Evolutionary conservation across 2,888 invertebrate species (phyloP), one percentile per base, ranked within the genome.

Genomic region (Morpho achilles): DNA sequence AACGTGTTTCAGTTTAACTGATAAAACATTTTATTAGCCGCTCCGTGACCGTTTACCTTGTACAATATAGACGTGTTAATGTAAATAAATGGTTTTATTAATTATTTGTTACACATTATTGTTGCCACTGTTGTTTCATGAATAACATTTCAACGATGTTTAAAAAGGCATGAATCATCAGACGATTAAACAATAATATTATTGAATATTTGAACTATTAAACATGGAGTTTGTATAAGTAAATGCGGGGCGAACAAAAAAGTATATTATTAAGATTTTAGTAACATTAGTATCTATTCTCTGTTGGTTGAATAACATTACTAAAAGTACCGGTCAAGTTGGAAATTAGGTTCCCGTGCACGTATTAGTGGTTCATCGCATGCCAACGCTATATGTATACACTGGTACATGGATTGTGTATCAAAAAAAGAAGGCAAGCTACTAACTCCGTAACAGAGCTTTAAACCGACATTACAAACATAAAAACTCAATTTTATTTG

Each of bases 231-330:
- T 32, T 32, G 4, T 32, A 5, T 32, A 32, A 32, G 5, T 3
- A 5, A 32, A 32, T 32, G 32, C 32, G 32, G 3, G 32, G 5
- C 32, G 32, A 32, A 32, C 5, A 32, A 32, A 32, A 23, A 32
- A 3, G 32, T 3, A 32, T 32, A 32, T 32, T 32, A 32, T 32
- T 32, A 32, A 32, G 32, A 5, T 32, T 5, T 32, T 32, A 32
- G 32, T 32, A 32, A 32, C 3, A 32, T 32, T 32, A 5, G 1
- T 64, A 59, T 58, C 58, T 61, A 64, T 66, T 64, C 64, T 61
- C 56, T 56, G 55, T 62, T 58, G 64, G 64, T 56, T 62, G 56
- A 64, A 62, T 53, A 60, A 59, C 54, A 66, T 59, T 58, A 62
- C 58, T 54, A 58, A 64, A 56, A 56, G 55, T 62, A 62, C 62